A percentile compares a stretch with the other conserved stretches of the same genome.
Conservation (phyloP, 2,113 vertebrate species). For the Columba janthina region DNA sequence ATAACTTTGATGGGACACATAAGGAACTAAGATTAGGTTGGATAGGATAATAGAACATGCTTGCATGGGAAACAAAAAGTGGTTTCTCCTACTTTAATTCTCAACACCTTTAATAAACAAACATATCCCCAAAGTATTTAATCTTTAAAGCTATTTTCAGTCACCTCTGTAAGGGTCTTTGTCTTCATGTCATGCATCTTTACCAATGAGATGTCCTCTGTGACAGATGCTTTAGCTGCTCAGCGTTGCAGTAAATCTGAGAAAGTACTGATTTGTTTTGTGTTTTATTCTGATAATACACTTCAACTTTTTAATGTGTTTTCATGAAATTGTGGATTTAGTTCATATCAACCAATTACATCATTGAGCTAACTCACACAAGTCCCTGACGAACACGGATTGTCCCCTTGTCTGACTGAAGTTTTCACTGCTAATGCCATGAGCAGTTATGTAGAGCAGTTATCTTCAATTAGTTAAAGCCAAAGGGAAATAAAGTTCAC, state of each 20-base stretch:
- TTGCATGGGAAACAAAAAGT: neutral
- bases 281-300: neutral
- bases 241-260: neutral
- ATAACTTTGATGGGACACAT: neutral
- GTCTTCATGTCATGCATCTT: neutral
- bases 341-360: neutral
- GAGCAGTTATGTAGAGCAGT: neutral
- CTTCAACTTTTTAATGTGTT: neutral
- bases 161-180: neutral
- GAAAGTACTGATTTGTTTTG: neutral
- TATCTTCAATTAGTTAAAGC: neutral
- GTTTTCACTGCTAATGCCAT: neutral
- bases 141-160: neutral
- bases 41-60: neutral
- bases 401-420: neutral
- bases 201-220: neutral
- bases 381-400: neutral
- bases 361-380: neutral
- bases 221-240: neutral
- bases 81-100: neutral
- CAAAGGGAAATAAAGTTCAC: constrained; percentile 1
- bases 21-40: neutral
- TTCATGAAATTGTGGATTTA: neutral
- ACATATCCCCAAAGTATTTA: neutral
- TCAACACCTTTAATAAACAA: neutral